phyloP scores from a whole-genome alignment of 2,113 vertebrate species.

The Anarrhichthys ocellatus region DNA sequence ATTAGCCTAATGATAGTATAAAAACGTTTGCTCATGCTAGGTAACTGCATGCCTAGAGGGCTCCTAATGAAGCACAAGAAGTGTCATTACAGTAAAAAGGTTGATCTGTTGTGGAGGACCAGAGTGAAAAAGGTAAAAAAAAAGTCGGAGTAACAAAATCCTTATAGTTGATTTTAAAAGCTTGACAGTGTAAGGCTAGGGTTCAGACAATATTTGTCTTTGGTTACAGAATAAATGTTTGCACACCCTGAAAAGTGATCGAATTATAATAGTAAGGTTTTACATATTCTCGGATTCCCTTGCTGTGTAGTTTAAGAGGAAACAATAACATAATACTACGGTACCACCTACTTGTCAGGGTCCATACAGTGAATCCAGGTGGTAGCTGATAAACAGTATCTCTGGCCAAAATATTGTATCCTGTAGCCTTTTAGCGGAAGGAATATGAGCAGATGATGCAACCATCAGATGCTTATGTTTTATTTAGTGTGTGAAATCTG shows the following conservation, averaged over 20 bases:
- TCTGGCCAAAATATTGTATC: slow-evolving; percentile 2
- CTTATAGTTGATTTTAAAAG: not conserved
- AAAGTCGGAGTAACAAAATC: not conserved
- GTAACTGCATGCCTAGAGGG: not conserved
- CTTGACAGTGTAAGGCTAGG: not conserved
- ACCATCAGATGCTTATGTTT: slow-evolving; percentile 43
- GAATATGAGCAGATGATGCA: slow-evolving; percentile 35
- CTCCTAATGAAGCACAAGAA: not conserved
- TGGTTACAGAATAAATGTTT: not conserved
- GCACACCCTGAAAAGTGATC: not conserved
- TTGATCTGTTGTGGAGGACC: not conserved
- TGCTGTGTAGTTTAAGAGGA: not conserved
- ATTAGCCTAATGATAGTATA: not conserved
- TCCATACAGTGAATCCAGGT: slow-evolving; percentile 9
- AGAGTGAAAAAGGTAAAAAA: not conserved
- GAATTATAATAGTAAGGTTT: not conserved
- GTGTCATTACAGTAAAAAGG: too few species aligned
- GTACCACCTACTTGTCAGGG: not conserved
- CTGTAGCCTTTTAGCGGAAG: slow-evolving; percentile 22
- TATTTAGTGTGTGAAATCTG: slow-evolving; percentile 41
- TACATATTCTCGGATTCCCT: not conserved
- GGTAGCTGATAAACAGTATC: slow-evolving; percentile 13
- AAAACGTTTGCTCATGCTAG: not conserved
- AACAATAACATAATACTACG: not conserved
- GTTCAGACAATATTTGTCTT: not conserved